Conservation (phyloP, 2,113 vertebrate species). For the Passer montanus region DNA sequence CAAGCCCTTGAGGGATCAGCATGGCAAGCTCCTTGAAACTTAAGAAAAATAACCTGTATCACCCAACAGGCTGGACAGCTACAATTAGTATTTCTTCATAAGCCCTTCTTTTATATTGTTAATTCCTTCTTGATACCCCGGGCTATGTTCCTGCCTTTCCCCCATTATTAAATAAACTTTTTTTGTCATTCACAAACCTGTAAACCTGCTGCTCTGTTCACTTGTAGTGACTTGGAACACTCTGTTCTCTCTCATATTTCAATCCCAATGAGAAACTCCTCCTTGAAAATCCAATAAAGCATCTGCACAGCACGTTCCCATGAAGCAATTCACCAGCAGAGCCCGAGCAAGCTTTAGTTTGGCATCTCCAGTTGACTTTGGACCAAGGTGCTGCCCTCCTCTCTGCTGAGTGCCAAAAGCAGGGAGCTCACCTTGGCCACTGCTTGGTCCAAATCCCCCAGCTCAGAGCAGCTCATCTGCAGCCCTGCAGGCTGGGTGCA, state of each 20-base stretch:
- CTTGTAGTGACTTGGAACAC: constrained; percentile 56
- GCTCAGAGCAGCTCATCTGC: background rate
- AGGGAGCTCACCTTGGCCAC: background rate
- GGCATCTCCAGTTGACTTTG: constrained; percentile 23
- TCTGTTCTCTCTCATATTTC: constrained; percentile 56
- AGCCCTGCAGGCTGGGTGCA: background rate
- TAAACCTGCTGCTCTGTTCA: background rate
- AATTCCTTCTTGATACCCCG: constrained; percentile 28
- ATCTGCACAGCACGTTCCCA: constrained; percentile 32
- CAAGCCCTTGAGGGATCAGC: constrained; percentile 18
- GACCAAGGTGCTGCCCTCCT: background rate
- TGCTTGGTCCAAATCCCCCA: background rate
- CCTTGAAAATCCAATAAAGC: constrained; percentile 59
- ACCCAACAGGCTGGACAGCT: constrained; percentile 18
- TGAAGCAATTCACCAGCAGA: constrained; percentile 24
- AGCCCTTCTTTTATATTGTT: constrained; percentile 5
- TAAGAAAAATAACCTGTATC: constrained; percentile 13
- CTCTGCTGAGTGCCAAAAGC: background rate
- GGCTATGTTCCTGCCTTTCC: constrained; percentile 45
- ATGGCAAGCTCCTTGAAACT: constrained; percentile 15
- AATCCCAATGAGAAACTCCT: constrained; percentile 37
- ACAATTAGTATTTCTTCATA: constrained; percentile 50
- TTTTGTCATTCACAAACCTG: constrained; percentile 31
- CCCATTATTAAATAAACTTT: constrained; percentile 52
- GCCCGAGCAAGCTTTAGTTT: constrained; percentile 35